Evolutionary conservation across 2,797 vertebrate species (phyloP).

Genomic region (Myripristis murdjan): DNA sequence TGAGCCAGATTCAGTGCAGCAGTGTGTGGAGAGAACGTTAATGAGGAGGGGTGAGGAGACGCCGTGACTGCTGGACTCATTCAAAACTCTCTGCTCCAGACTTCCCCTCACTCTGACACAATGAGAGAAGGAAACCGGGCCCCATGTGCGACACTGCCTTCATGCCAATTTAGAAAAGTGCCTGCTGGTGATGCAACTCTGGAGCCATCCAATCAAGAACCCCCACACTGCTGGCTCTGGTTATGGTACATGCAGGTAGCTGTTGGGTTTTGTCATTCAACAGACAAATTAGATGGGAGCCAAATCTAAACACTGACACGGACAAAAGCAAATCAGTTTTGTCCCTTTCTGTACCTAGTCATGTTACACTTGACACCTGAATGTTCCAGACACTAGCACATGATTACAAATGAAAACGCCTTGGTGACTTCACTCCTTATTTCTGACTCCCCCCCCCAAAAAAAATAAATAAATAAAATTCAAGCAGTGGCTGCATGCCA

Average conservation of each 20-base stretch:
- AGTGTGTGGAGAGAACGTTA: conserved; percentile 88
- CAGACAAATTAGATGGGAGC: conserved; percentile 38
- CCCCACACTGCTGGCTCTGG: conserved; percentile 13
- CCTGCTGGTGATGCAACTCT: conserved; percentile 66
- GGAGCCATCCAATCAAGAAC: conserved; percentile 54
- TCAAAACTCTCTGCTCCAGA: conserved; percentile 50
- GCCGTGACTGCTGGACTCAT: conserved; percentile 56
- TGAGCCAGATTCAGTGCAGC: conserved; percentile 84
- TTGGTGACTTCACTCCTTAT: conserved; percentile 44
- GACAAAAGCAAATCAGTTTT: conserved; percentile 39
- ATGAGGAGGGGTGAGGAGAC: conserved; percentile 82
- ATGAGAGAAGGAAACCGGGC: conserved; percentile 48
- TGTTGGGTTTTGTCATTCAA: conserved; percentile 38
- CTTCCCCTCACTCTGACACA: conserved; percentile 52
- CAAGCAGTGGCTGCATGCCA: conserved; percentile 85
- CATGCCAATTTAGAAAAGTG: conserved; percentile 70
- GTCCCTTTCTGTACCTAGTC: conserved; percentile 52
- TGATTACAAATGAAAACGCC: conserved; percentile 79
- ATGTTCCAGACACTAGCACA: conserved; percentile 69
- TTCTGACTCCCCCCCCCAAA: conserved; percentile 37
- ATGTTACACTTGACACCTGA: conserved; percentile 64
- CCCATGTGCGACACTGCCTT: conserved; percentile 50
- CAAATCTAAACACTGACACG: conserved; percentile 36
- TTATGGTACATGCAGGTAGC: conserved; percentile 40
- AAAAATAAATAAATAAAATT: conserved; percentile 33